A percentile compares a stretch with the other conserved stretches of the same genome.
These are phyloP conservation scores for Craseonycteris thonglongyai DNA, from an alignment of 2,113 vertebrate genomes.

Conservation along the genomic window DNA sequence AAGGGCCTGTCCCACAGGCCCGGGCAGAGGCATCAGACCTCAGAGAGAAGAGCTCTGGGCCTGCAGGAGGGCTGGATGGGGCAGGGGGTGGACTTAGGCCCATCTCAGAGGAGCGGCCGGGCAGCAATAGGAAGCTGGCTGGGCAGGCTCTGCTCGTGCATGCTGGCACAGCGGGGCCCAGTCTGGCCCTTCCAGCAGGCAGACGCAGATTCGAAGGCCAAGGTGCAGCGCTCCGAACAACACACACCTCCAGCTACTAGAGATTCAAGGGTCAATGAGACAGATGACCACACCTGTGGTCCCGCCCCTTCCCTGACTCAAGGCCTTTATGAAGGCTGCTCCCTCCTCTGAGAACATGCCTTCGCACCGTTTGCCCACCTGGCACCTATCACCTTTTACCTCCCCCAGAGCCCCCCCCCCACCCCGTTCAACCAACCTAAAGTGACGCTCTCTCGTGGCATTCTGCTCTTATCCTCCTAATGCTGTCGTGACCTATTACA, in stretches of 20 bases:
- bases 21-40: background rate
- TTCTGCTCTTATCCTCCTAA: background rate
- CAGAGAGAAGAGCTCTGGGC: background rate
- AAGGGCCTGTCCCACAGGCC: background rate
- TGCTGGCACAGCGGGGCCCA: accelerated
- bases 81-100: background rate
- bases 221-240: background rate
- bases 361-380: background rate
- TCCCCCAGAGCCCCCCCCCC: too few relatives aligned
- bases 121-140: too few relatives aligned
- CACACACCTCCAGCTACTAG: background rate
- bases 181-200: background rate
- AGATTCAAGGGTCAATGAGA: background rate
- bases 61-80: background rate
- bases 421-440: background rate
- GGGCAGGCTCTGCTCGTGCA: background rate
- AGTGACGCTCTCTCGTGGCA: background rate
- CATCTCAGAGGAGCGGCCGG: background rate
- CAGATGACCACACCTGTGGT: background rate
- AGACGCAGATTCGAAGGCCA: background rate
- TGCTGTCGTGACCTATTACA: background rate
- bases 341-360: background rate
- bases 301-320: background rate
- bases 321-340: background rate
- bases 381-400: background rate